These are phyloP conservation scores for Puntigrus tetrazona DNA, from an alignment of 2,113 vertebrate species.

Conservation along the genomic window DNA sequence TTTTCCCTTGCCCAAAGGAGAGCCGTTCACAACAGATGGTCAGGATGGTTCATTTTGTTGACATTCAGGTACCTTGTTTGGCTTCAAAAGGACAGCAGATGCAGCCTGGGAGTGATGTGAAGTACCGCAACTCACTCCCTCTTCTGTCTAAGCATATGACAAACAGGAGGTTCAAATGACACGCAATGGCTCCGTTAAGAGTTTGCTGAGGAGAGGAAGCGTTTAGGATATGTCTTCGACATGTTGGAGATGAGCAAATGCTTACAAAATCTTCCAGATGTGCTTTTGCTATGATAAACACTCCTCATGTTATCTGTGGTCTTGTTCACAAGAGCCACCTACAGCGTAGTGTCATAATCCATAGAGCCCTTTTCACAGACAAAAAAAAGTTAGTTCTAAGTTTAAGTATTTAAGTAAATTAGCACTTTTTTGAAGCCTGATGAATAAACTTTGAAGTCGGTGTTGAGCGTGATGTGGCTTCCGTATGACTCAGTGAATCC, in stretches of 20 bases:
- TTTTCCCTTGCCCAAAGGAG: not conserved
- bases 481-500: conserved; percentile 67
- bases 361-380: conserved; percentile 45
- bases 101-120: conserved; percentile 1
- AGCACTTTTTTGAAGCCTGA: conserved; percentile 60
- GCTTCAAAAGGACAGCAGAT: not conserved
- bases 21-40: conserved; percentile 12
- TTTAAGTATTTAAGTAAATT: conserved; percentile 47
- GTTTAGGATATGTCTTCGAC: not conserved
- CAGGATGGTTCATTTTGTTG: conserved; percentile 33
- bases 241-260: not conserved
- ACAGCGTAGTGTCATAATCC: conserved; percentile 52
- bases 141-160: conserved; percentile 29
- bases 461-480: conserved; percentile 59
- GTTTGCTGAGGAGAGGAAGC: not conserved
- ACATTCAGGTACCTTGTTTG: conserved; percentile 19
- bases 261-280: not conserved
- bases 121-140: not conserved
- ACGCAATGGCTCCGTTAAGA: conserved; percentile 25
- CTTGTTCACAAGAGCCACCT: not conserved
- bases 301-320: not conserved
- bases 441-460: conserved; percentile 66
- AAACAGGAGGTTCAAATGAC: conserved; percentile 17
- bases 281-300: not conserved
- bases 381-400: conserved; percentile 45